Base-by-base conservation (phyloP, 2,888 invertebrate genomes). In the Altica lythri region DNA sequence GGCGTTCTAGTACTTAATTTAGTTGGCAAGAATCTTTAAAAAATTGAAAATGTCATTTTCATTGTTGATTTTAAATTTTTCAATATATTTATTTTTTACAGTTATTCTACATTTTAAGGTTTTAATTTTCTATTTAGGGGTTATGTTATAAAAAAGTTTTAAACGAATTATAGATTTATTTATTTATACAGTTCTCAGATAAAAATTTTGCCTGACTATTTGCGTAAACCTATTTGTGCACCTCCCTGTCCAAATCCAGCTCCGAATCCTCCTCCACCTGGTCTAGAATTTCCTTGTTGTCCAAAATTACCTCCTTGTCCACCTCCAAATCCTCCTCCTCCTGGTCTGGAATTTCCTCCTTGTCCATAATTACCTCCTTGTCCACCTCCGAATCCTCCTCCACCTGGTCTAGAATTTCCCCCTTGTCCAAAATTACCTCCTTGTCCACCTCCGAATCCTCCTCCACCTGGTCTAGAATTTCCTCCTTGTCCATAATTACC, bases 11-110 rank as follows among this genome's bases (percentile, higher is more conserved):
- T 8, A 14, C 16, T 8, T 13, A 14, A n/a, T 8, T 8, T 14
- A 14, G 1, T 34, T 16, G 6, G 1, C 17, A 34, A n/a, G 3
- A 34, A 34, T 34, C 14, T 14, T n/a, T n/a, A n/a, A n/a, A n/a
- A n/a, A 14, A 27, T 27, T 27, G 27, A n/a, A 4, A 4, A 10
- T 37, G 37, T 37, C n/a, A 37, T 37, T 45, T 32, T 34, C 32
- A 45, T 18, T 34, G 45, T 22, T 45, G 45, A 19, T 19, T 3
- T 19, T 19, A 5, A 19, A 5, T 19, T 19, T 5, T 5, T 6
- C 22, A 19, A n/a, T 3, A n/a, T 29, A 10, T 29, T 29, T 29
- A 6, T 29, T 29, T 29, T 6, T n/a, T 6, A 29, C n/a, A 29
- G n/a, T n/a, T n/a, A n/a, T 29, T 29, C n/a, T 6, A 2, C 22